Conservation (phyloP, 1,140 invertebrate species). For the Anadara kagoshimensis region DNA sequence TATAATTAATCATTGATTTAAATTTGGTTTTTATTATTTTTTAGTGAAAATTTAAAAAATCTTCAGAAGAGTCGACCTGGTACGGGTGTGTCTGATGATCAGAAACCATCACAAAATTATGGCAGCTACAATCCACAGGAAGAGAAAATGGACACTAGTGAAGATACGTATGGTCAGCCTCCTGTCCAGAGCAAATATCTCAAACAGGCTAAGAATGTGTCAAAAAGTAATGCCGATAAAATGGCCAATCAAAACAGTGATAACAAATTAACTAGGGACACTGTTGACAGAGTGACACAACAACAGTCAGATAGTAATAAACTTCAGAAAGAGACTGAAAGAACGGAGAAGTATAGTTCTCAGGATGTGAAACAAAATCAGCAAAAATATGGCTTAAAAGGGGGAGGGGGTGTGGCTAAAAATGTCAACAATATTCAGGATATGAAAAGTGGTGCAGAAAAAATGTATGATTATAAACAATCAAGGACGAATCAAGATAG, state of each 20-base stretch:
- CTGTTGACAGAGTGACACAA: background rate
- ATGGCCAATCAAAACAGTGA: constrained; percentile 28
- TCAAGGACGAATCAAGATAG: too few species aligned
- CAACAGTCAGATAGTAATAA: too few species aligned
- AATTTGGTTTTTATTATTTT: constrained; percentile 12
- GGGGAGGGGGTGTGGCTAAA: background rate
- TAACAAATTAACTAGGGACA: constrained; percentile 26
- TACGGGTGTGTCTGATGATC: constrained; percentile 22
- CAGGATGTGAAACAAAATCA: constrained; percentile 10
- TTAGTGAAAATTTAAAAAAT: constrained; percentile 61
- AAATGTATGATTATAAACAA: too few species aligned
- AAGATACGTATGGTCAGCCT: constrained; percentile 34
- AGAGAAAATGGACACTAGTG: constrained; percentile 55
- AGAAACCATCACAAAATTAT: constrained; percentile 13
- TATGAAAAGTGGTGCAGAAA: too few species aligned
- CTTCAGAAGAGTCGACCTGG: constrained; percentile 43
- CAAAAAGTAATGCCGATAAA: constrained; percentile 52
- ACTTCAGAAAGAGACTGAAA: constrained; percentile 17
- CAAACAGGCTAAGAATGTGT: constrained; percentile 57
- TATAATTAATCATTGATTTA: background rate
- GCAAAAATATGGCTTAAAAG: constrained; percentile 20
- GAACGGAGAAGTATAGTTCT: constrained; percentile 24
- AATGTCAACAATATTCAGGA: too few species aligned
- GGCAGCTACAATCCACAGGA: constrained; percentile 34
- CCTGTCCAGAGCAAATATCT: constrained; percentile 58